These are phyloP conservation scores for Lucinisca nassula DNA, from an alignment of 2,888 invertebrate genomes.

Conservation along the genomic window DNA sequence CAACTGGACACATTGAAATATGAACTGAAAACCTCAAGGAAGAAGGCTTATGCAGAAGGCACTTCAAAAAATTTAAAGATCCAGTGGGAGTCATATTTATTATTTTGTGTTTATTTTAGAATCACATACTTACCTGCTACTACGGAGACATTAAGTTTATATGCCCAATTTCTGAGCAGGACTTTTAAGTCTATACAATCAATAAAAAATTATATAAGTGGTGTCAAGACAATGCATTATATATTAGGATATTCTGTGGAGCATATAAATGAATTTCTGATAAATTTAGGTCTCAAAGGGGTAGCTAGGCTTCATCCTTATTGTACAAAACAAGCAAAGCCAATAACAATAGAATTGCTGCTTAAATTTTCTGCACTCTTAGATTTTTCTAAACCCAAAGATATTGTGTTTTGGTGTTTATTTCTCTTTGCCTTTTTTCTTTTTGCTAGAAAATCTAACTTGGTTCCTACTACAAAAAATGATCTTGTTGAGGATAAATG, in stretches of 20 bases:
- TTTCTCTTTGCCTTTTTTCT: constrained; percentile 28
- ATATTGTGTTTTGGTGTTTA: constrained; percentile 23
- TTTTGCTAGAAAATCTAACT: constrained; percentile 21
- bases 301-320: neutral
- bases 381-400: neutral
- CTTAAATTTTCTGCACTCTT: neutral
- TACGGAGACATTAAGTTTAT: neutral
- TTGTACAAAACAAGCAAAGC: neutral
- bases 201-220: constrained; percentile 23
- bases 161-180: constrained; percentile 16
- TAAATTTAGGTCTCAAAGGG: constrained; percentile 19
- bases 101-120: constrained; percentile 5
- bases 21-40: neutral
- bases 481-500: neutral
- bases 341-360: constrained; percentile 13
- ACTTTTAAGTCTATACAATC: neutral
- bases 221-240: constrained; percentile 1
- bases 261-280: neutral
- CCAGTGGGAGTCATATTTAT: constrained; percentile 2
- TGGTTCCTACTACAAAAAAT: neutral
- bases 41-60: neutral
- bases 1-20: neutral
- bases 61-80: neutral
- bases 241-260: neutral
- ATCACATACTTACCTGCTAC: neutral